A percentile compares a stretch with the other conserved stretches of the same genome.
phyloP scores from a whole-genome alignment of 2,113 vertebrate species.

The Oceanites oceanicus region DNA sequence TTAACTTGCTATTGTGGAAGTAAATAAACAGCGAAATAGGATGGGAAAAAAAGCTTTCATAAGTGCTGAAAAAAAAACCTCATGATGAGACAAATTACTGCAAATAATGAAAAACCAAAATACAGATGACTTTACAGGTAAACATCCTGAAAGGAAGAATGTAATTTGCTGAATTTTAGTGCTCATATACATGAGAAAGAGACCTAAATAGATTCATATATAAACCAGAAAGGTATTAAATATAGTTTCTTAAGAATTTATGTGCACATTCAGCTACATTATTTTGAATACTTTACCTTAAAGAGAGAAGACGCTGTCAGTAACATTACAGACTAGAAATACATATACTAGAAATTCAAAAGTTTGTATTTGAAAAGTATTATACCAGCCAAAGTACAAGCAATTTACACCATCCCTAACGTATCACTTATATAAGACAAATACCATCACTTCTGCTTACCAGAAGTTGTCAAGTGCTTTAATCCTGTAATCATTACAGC shows the following conservation, averaged over 20 bases:
- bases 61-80: neutral
- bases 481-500: neutral
- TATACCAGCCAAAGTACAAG: neutral
- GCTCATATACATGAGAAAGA: neutral
- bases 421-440: neutral
- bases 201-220: neutral
- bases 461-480: neutral
- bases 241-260: neutral
- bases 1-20: neutral
- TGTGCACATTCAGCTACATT: neutral
- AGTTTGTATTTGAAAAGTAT: neutral
- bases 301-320: neutral
- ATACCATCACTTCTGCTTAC: neutral
- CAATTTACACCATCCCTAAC: neutral
- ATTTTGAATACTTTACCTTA: neutral
- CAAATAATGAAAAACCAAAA: neutral
- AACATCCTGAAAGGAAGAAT: neutral
- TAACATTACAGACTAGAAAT: neutral
- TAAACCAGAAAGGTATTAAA: neutral
- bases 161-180: neutral
- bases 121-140: neutral
- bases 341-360: neutral
- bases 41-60: neutral
- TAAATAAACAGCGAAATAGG: neutral
- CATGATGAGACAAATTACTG: neutral